phyloP scores from a whole-genome alignment of 1,140 invertebrate genomes.

The Apis florea region DNA sequence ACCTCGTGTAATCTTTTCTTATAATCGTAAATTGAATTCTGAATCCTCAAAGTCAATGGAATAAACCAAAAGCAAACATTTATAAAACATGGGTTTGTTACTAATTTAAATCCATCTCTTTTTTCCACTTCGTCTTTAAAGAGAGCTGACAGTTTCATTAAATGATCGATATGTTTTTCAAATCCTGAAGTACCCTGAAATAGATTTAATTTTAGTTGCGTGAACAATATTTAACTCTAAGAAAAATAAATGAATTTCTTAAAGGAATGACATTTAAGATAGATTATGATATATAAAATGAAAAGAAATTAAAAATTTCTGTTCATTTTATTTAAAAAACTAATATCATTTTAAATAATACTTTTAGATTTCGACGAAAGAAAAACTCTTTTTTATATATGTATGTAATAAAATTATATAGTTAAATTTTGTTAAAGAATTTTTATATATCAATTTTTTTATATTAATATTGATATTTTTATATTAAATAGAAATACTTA shows the following conservation, averaged over 20 bases:
- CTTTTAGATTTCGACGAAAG: too few relatives aligned
- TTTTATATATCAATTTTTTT: too few relatives aligned
- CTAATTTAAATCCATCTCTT: constrained; percentile 77
- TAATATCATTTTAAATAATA: too few relatives aligned
- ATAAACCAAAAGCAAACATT: constrained; percentile 89
- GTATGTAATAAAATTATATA: too few relatives aligned
- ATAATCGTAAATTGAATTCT: constrained; percentile 77
- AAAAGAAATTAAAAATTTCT: not conserved
- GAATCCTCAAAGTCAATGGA: constrained; percentile 80
- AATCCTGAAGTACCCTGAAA: constrained; percentile 80
- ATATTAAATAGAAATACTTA: not conserved
- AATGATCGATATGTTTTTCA: constrained; percentile 81
- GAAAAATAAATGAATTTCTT: not conserved
- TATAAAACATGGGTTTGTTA: constrained; percentile 83
- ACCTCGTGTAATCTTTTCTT: constrained; percentile 72
- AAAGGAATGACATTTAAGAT: not conserved
- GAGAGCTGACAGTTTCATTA: constrained; percentile 78
- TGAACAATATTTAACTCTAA: not conserved
- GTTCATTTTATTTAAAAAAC: too few relatives aligned
- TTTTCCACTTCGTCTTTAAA: constrained; percentile 76
- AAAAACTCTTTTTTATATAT: too few relatives aligned
- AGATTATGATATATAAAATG: not conserved
- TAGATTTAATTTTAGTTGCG: not conserved
- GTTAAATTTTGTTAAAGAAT: too few relatives aligned
- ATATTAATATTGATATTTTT: too few relatives aligned